Evolutionary conservation across 2,113 vertebrate genomes (phyloP).

Genomic region (Leptobrachium ailaonicum): DNA sequence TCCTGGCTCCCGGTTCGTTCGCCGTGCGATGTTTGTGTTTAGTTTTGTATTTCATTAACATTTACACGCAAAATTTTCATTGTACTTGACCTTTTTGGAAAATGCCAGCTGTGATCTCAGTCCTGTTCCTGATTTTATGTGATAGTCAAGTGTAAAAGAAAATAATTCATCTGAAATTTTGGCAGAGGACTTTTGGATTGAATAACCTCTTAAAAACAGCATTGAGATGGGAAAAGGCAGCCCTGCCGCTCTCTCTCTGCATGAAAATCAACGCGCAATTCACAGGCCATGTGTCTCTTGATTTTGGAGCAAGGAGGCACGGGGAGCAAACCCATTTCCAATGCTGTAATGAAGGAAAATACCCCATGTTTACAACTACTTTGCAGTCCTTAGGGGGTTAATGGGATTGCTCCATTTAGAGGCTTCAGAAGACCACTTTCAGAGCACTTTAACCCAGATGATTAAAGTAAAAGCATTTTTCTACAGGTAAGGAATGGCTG

Average conservation of each 20-base stretch:
- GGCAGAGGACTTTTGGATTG: slow-evolving; percentile 62
- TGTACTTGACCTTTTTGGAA: slow-evolving; percentile 66
- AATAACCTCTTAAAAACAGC: slow-evolving; percentile 61
- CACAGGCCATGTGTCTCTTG: slow-evolving; percentile 52
- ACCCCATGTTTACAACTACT: slow-evolving; percentile 62
- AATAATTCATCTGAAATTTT: slow-evolving; percentile 76
- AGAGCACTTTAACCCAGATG: slow-evolving; percentile 13
- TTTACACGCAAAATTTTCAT: slow-evolving; percentile 61
- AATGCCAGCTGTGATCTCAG: slow-evolving; percentile 70
- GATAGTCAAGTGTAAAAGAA: slow-evolving; percentile 70
- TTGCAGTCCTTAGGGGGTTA: slow-evolving; percentile 56
- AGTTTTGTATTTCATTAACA: slow-evolving; percentile 24
- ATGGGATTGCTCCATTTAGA: slow-evolving; percentile 48
- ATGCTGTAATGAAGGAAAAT: slow-evolving; percentile 52
- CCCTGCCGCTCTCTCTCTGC: slow-evolving; percentile 34
- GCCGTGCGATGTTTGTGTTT: slow-evolving; percentile 10
- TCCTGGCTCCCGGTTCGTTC: neutral
- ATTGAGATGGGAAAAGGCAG: slow-evolving; percentile 50
- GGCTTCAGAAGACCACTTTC: slow-evolving; percentile 19
- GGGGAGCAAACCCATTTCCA: slow-evolving; percentile 51
- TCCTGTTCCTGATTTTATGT: slow-evolving; percentile 66
- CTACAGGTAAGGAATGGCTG: slow-evolving; percentile 5
- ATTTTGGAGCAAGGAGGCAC: slow-evolving; percentile 53
- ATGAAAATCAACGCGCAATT: slow-evolving; percentile 59
- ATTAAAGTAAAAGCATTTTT: slow-evolving; percentile 26